phyloP scores from a whole-genome alignment of 2,113 vertebrate species.

The Thunnus thynnus region DNA sequence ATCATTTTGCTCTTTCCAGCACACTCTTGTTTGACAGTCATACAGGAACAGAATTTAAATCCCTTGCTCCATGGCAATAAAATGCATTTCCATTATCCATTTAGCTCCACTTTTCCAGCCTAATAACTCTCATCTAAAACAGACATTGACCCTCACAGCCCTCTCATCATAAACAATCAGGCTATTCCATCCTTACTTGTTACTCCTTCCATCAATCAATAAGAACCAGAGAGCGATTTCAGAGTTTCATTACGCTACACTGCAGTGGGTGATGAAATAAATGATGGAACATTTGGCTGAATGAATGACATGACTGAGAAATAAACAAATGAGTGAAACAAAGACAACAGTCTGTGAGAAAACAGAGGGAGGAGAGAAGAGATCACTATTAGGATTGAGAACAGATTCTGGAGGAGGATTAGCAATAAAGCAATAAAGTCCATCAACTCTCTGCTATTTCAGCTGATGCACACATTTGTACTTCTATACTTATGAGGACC shows the following conservation, averaged over 20 bases:
- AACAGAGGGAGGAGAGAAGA: slow-evolving; percentile 65
- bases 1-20: slow-evolving; percentile 3
- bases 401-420: slow-evolving; percentile 28
- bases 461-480: slow-evolving; percentile 18
- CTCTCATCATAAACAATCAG: slow-evolving; percentile 32
- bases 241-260: slow-evolving; percentile 30
- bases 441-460: background rate
- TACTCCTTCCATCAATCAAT: slow-evolving; percentile 55
- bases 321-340: slow-evolving; percentile 52
- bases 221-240: slow-evolving; percentile 39
- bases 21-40: background rate
- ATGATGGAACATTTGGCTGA: slow-evolving; percentile 56
- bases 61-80: background rate
- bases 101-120: slow-evolving; percentile 7
- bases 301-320: slow-evolving; percentile 57
- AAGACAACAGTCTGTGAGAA: slow-evolving; percentile 50
- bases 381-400: slow-evolving; percentile 57
- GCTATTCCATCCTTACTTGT: slow-evolving; percentile 41
- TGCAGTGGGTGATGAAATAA: slow-evolving; percentile 53
- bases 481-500: slow-evolving; percentile 27
- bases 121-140: slow-evolving; percentile 1
- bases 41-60: slow-evolving; percentile 24
- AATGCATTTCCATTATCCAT: slow-evolving; percentile 21
- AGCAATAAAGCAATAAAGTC: slow-evolving; percentile 38
- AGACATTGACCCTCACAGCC: background rate